A percentile compares a stretch with the other conserved stretches of the same genome.
Conservation (phyloP, 2,113 vertebrate genomes). For the Gasterosteus nipponicus region DNA sequence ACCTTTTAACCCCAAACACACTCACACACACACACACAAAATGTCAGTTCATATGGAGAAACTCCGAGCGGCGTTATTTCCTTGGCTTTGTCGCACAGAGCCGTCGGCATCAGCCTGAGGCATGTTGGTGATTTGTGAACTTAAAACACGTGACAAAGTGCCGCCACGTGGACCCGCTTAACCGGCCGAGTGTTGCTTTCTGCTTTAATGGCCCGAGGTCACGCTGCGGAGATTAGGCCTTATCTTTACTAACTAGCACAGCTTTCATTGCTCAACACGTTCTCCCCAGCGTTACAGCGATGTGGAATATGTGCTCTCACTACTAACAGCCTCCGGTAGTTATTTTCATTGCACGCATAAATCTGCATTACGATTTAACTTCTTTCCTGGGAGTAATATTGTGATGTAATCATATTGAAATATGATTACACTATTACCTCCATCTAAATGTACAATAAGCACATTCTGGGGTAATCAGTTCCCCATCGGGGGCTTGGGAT, state of each 20-base stretch:
- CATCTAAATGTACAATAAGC: background rate
- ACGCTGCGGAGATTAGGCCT: slow-evolving; percentile 8
- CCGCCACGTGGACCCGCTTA: background rate
- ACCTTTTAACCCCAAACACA: too few species aligned
- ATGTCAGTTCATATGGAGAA: too few species aligned
- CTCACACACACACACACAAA: too few species aligned
- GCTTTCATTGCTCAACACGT: background rate
- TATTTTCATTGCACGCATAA: background rate
- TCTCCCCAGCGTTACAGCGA: background rate
- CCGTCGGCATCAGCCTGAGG: background rate
- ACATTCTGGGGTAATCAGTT: too few species aligned
- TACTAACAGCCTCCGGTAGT: background rate
- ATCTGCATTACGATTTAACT: background rate
- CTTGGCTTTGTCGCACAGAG: too few species aligned
- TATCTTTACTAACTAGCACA: slow-evolving; percentile 28
- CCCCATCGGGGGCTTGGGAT: too few species aligned
- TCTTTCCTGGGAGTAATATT: background rate
- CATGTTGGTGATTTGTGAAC: background rate
- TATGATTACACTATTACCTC: background rate
- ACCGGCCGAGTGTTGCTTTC: background rate
- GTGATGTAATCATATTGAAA: background rate
- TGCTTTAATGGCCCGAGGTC: slow-evolving; percentile 14
- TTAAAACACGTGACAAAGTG: background rate
- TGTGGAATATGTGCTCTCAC: background rate
- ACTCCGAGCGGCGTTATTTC: too few species aligned